Percentiles rank a stretch among this genome's conserved stretches.
phyloP scores from a whole-genome alignment of 1,140 invertebrate genomes.

The Meteorus sp. region DNA sequence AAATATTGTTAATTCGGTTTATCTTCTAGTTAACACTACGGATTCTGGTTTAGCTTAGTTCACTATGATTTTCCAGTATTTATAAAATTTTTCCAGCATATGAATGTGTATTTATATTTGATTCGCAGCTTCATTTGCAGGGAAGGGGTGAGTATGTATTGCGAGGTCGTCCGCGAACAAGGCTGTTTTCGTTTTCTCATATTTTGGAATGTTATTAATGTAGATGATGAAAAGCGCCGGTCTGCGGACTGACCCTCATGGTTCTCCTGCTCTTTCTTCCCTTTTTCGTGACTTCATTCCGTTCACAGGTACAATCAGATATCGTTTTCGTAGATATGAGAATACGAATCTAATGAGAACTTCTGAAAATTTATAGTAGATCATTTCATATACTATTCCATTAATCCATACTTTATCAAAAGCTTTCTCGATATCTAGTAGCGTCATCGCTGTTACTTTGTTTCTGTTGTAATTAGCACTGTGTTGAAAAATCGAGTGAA shows the following conservation, averaged over 20 bases:
- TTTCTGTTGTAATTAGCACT: slow-evolving; percentile 30
- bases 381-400: slow-evolving; percentile 33
- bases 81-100: slow-evolving; percentile 22
- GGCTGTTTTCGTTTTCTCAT: slow-evolving; percentile 20
- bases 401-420: slow-evolving; percentile 40
- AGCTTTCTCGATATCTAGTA: slow-evolving; percentile 45
- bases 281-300: slow-evolving; percentile 19
- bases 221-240: slow-evolving; percentile 35
- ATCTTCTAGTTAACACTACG: slow-evolving; percentile 27
- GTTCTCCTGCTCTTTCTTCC: slow-evolving; percentile 32
- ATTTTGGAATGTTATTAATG: slow-evolving; percentile 34
- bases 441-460: slow-evolving; percentile 32
- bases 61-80: slow-evolving; percentile 36
- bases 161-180: slow-evolving; percentile 42
- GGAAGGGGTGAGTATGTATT: slow-evolving; percentile 25
- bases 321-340: slow-evolving; percentile 27
- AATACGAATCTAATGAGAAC: slow-evolving; percentile 32
- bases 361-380: slow-evolving; percentile 8
- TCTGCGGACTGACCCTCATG: slow-evolving; percentile 38
- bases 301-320: slow-evolving; percentile 28
- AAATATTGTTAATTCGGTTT: slow-evolving; percentile 1
- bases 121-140: slow-evolving; percentile 14
- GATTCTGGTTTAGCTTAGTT: slow-evolving; percentile 34
- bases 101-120: slow-evolving; percentile 24
- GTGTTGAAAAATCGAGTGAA: too few relatives aligned